A percentile compares a stretch with the other conserved stretches of the same genome.
phyloP scores from a whole-genome alignment of 2,888 invertebrate genomes.

The Drosophila stalkeri region DNA sequence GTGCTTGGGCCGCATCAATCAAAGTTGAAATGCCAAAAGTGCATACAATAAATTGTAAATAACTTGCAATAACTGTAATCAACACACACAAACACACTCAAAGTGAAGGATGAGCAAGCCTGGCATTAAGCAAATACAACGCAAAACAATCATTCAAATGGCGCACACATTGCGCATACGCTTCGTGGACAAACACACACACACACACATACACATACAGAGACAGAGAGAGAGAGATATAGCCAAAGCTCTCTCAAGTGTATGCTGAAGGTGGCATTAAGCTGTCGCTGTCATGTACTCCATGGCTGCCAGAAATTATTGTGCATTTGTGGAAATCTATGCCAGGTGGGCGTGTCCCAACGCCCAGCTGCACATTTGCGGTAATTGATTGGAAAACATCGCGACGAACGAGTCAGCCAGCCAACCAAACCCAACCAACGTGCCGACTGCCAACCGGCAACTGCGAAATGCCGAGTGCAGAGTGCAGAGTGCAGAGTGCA shows the following conservation, averaged over 20 bases:
- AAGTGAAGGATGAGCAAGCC: background rate
- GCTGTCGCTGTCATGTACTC: slow-evolving; percentile 73
- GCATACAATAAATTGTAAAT: slow-evolving; percentile 75
- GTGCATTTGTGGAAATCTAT: slow-evolving; percentile 79
- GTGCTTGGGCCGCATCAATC: slow-evolving; percentile 64
- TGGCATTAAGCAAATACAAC: slow-evolving; percentile 53
- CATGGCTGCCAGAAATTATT: slow-evolving; percentile 73
- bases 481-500: background rate
- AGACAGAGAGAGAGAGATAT: background rate
- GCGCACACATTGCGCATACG: slow-evolving; percentile 70
- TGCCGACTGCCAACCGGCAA: background rate
- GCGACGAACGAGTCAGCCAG: slow-evolving; percentile 15
- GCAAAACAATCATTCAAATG: slow-evolving; percentile 79
- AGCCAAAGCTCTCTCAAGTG: slow-evolving; percentile 18
- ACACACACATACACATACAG: background rate
- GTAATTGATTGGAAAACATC: slow-evolving; percentile 77
- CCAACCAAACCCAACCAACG: slow-evolving; percentile 12
- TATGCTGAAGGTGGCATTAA: slow-evolving; percentile 63
- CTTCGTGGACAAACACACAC: slow-evolving; percentile 45
- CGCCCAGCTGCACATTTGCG: slow-evolving; percentile 55
- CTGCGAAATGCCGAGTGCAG: background rate
- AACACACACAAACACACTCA: slow-evolving; percentile 58
- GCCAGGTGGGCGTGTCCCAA: slow-evolving; percentile 69
- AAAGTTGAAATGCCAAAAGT: slow-evolving; percentile 60
- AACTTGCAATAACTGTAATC: slow-evolving; percentile 79